Evolutionary conservation across 2,888 invertebrate genomes (phyloP), one percentile per base, ranked within the genome.

Genomic region (Neuroscelio doddi): DNA sequence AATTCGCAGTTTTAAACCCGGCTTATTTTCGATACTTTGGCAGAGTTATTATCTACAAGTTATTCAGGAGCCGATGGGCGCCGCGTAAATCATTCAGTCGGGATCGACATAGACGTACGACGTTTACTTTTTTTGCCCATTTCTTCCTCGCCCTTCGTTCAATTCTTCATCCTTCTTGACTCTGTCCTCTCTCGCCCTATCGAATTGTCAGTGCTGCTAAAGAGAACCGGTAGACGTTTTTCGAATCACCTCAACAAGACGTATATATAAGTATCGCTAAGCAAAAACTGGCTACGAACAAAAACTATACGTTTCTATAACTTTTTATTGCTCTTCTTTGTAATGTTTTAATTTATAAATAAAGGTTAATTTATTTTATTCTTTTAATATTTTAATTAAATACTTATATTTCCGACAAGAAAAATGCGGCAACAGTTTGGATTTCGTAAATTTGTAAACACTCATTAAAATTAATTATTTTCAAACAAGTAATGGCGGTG

Each of bases 51-150:
- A 79, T 78, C 45, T 45, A 45, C 78, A 74, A 78, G 78, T 79
- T 79, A 78, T 79, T 78, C 75, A 74, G 75, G 76, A 77, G 78
- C 77, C 78, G 78, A 79, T 77, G 79, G 79, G 76, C 72, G 74
- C 71, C 76, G 71, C 76, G 79, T 79, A 78, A 78, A 79, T 79
- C 79, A 78, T 79, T 70, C 75, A 75, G 77, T 74, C 76, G 16
- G 45, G 44, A 41, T 41, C 41, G 41, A 71, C 71, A 65, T 71
- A 69, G 51, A 46, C 39, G 67, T 69, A 70, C 64, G 62, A 42
- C 59, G 63, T 62, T 64, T 57, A 68, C 47, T 67, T 71, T 73
- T 68, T 71, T 66, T n/a, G n/a, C 51, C 65, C 29, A n/a, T 50
- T 65, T 50, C 52, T 55, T 45, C 55, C 57, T 53, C 50, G 57